These are phyloP conservation scores for Stenodema calcarata DNA, from an alignment of 2,888 invertebrate species.

Conservation along the genomic window DNA sequence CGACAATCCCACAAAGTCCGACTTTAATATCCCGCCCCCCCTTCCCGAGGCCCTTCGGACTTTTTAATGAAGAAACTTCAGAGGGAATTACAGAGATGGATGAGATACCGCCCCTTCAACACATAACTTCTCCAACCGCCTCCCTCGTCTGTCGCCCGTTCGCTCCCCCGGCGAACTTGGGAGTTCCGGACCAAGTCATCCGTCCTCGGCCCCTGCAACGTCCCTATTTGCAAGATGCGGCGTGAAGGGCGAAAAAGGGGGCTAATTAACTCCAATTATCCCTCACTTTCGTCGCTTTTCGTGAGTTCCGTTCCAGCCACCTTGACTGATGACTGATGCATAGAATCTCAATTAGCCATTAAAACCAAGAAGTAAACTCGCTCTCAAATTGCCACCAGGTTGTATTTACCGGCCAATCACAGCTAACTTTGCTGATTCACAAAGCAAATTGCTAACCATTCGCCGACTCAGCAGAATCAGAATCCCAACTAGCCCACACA, in stretches of 20 bases:
- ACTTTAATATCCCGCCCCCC: slow-evolving; percentile 15
- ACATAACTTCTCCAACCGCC: slow-evolving; percentile 10
- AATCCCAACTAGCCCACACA: no score
- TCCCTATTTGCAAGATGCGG: neutral
- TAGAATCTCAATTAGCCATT: no score
- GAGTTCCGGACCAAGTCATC: neutral
- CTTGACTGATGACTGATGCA: no score
- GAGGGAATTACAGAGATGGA: slow-evolving; percentile 35
- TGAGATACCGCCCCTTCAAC: slow-evolving; percentile 31
- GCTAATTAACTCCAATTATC: neutral
- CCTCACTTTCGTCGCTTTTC: neutral
- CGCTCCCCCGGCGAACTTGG: neutral
- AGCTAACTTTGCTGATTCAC: no score
- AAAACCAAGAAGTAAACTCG: no score
- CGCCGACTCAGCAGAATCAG: no score
- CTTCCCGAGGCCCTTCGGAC: neutral
- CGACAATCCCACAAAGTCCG: slow-evolving; percentile 11
- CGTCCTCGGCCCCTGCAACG: neutral
- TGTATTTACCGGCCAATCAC: no score
- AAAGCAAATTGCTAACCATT: no score
- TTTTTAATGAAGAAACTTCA: slow-evolving; percentile 46
- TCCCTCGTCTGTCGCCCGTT: neutral
- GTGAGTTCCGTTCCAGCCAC: neutral
- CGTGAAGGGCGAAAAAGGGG: neutral
- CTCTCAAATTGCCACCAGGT: no score